phyloP scores from a whole-genome alignment of 2,113 vertebrate species.

The Strix uralensis region DNA sequence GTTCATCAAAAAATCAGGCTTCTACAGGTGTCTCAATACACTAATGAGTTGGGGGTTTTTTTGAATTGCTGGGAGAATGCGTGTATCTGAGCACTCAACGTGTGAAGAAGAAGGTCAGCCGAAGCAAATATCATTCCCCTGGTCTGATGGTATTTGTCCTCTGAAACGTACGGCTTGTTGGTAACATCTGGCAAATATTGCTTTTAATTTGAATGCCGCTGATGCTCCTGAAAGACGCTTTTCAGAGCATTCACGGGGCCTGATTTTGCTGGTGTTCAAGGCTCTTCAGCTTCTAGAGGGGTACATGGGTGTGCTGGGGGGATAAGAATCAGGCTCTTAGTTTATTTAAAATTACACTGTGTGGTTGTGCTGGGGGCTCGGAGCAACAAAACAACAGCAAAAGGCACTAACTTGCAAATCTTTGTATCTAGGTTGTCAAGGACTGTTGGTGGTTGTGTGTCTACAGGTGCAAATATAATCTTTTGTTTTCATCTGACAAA shows the following conservation, averaged over 20 bases:
- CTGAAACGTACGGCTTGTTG: not conserved
- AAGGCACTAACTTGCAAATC: not conserved
- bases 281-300: not conserved
- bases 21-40: not conserved
- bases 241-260: not conserved
- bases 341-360: not conserved
- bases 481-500: not conserved
- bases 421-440: accelerated
- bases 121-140: not conserved
- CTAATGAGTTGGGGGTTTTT: not conserved
- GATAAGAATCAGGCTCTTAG: too few species aligned
- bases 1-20: not conserved
- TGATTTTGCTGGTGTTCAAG: not conserved
- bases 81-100: accelerated
- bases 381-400: not conserved
- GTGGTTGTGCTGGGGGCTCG: not conserved
- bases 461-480: not conserved
- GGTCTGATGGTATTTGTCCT: not conserved
- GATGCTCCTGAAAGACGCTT: not conserved
- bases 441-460: too few species aligned
- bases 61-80: not conserved
- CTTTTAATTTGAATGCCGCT: not conserved
- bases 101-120: not conserved
- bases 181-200: not conserved
- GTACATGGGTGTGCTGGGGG: accelerated